phyloP scores from a whole-genome alignment of 2,113 vertebrate genomes.

The Lota lota region DNA sequence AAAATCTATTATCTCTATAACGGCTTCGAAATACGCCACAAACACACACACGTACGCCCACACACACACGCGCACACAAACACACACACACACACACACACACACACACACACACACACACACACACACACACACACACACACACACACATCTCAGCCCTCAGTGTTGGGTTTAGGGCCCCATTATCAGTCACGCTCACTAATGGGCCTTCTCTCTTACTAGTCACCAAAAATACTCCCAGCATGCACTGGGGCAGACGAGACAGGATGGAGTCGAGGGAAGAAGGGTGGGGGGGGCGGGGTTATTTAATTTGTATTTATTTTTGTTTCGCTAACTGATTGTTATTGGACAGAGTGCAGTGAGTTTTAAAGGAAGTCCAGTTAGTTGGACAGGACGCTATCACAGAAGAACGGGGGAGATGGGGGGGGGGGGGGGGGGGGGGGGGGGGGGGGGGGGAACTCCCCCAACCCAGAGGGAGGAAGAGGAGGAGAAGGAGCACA shows the following conservation, averaged over 20 bases:
- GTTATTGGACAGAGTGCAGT: neutral
- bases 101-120: too few relatives aligned
- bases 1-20: constrained; percentile 72
- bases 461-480: too few relatives aligned
- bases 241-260: constrained; percentile 8
- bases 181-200: constrained; percentile 67
- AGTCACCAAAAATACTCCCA: constrained; percentile 62
- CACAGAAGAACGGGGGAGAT: neutral
- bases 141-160: constrained; percentile 34
- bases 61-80: too few relatives aligned
- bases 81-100: too few relatives aligned
- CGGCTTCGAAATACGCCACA: constrained; percentile 68
- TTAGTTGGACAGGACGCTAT: too few relatives aligned
- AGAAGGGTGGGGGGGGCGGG: constrained; percentile 1
- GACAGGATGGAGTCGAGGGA: neutral
- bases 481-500: too few relatives aligned
- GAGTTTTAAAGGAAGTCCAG: neutral
- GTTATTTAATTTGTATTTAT: constrained; percentile 2
- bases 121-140: too few relatives aligned
- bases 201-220: constrained; percentile 67
- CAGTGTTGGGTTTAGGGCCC: constrained; percentile 48
- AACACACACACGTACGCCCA: too few relatives aligned
- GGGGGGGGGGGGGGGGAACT: too few relatives aligned
- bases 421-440: too few relatives aligned
- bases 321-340: neutral